Conservation (phyloP, 2,113 vertebrate species). For the Argyrosomus japonicus region DNA sequence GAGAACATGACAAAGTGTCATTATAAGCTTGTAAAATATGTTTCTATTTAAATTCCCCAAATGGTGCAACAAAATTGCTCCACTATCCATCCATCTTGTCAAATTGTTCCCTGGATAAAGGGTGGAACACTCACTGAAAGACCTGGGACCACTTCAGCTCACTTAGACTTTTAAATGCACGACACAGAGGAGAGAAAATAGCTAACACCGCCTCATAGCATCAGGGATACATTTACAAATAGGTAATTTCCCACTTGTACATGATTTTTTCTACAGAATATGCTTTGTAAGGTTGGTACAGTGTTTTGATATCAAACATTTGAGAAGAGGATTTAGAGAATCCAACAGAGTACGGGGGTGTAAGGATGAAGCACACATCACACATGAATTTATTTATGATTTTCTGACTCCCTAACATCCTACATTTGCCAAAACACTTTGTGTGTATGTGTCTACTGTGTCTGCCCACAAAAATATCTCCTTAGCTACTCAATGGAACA, state of each 20-base stretch:
- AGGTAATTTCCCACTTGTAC: background rate
- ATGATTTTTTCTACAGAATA: background rate
- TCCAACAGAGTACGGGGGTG: background rate
- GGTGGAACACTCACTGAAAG: background rate
- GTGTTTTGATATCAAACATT: background rate
- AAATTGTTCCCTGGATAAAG: conserved; percentile 10
- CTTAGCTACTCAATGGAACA: background rate
- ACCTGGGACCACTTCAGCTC: conserved; percentile 2
- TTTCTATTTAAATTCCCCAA: too few species aligned
- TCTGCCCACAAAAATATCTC: conserved; percentile 30
- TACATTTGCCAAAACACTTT: conserved; percentile 17
- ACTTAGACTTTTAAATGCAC: conserved; percentile 18
- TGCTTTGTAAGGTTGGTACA: background rate
- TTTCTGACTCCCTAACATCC: background rate
- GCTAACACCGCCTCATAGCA: background rate
- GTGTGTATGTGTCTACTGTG: conserved; percentile 8
- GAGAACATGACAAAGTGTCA: too few species aligned
- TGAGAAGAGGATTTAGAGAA: conserved; percentile 7
- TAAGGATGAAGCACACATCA: background rate
- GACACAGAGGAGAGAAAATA: conserved; percentile 17
- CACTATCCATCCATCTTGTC: background rate
- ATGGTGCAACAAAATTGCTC: background rate
- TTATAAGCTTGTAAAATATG: too few species aligned
- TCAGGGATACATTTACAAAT: conserved; percentile 12
- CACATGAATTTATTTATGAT: conserved; percentile 7